Evolutionary conservation across 2,888 invertebrate species (phyloP), one percentile per base, ranked within the genome.

Genomic region (Eupithecia subfuscata): DNA sequence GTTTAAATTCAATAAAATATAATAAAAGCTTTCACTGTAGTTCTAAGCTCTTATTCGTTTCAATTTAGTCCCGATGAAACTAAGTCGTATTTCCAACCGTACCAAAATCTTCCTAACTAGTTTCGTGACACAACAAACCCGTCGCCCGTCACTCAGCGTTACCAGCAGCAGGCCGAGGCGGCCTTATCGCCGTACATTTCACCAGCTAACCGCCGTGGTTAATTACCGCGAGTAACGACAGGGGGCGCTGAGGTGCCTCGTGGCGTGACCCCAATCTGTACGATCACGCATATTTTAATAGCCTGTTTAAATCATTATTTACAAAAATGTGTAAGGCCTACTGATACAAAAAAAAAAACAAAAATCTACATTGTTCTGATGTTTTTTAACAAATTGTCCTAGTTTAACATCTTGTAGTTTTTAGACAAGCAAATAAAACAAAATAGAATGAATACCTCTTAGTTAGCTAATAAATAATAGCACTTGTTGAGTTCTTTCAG

Each of bases 121-220:
- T 60, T 25, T 60, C 60, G 60, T 60, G 60, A 60, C 60, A 68
- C 67, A 40, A 18, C 74, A 70, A 67, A 72, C 77, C 60, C 68
- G 77, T 77, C 77, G 70, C 77, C 60, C 68, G 77, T 77, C 77
- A 77, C 75, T 77, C 70, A 63, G 52, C 60, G 70, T 77, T 77
- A 74, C 18, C 56, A 22, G 52, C 43, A 74, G 73, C 77, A 77
- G 6, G 25, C 2, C 18, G 64, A 64, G 25, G 71, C 60, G 76
- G 75, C 68, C 68, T 73, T 75, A 75, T 77, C 74, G 77, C 70
- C 43, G 73, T 69, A 67, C 64, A 43, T 67, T 71, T 73, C 70
- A 60, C 64, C 75, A 70, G 70, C 65, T 68, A 73, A 75, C 74
- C 60, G 67, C 72, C 69, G 60, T 73, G 68, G 77, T 70, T 77